Evolutionary conservation across 2,797 vertebrate species (phyloP), one percentile per base, ranked within the genome.

Genomic region (Harpagifer antarcticus): DNA sequence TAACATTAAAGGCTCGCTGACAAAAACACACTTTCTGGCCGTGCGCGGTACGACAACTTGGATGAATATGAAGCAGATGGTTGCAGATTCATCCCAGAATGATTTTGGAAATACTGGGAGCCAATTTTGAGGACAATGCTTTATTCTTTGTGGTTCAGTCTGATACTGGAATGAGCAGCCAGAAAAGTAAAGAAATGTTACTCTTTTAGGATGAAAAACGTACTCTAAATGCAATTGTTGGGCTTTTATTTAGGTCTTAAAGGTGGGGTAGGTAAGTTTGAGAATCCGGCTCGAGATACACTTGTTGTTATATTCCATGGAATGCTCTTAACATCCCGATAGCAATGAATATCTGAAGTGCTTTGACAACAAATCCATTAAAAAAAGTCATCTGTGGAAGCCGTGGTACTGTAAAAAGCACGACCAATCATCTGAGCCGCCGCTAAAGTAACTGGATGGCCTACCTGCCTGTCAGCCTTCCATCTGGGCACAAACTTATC

Each of bases 1-100:
- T 79, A 87, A 82, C 86, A 90, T 91, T 86, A 90, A 87, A 87
- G 84, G 75, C 75, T 71, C 1, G 7, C 73, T 63, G 60, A 69
- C 68, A 56, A 79, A 82, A 78, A 75, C 45, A 58, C 66, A 57
- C 70, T 79, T 67, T 72, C 63, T 82, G 76, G 64, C 70, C 72
- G 52, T 72, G 61, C 52, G 74, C 69, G 79, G 37, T 76, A 52
- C 53, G 62, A 47, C 55, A n/a, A 48, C 66, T 76, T 64, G 50
- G 83, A 72, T 69, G 64, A 71, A 48, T 65, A 47, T 72, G 63
- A 69, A 83, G 59, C 57, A 83, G 86, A 63, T 74, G 60, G 67
- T 23, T 53, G 70, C 48, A 76, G 40, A 19, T 57, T 73, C 33
- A 60, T 72, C 49, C 44, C n/a, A 68, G 40, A 64, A 33, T 60